Conservation (phyloP, 2,113 vertebrate genomes). For the Tenebrosternarchus preto region DNA sequence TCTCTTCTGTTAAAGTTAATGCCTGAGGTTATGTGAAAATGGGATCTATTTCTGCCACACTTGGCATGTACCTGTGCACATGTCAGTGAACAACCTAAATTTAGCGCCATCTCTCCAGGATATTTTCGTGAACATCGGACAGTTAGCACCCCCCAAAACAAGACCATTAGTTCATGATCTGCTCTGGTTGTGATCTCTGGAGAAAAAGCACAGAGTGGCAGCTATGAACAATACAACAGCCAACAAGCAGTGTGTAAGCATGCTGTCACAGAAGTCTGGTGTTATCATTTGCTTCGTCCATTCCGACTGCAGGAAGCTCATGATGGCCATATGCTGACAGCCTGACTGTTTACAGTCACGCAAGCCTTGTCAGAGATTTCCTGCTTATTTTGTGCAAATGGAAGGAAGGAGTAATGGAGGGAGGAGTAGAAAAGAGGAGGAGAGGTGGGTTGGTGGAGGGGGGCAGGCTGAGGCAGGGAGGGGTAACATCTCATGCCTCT, state of each 20-base stretch:
- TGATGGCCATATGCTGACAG: constrained; percentile 45
- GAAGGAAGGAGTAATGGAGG: constrained; percentile 2
- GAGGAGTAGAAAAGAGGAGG: neutral
- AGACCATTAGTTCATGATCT: neutral
- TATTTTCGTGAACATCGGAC: neutral
- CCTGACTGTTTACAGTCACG: constrained; percentile 40
- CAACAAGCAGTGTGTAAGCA: neutral
- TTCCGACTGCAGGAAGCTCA: constrained; percentile 40
- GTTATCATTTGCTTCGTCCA: constrained; percentile 11
- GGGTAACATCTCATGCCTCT: constrained; percentile 45
- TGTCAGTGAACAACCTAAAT: neutral
- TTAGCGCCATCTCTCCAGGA: neutral
- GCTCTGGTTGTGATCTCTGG: neutral
- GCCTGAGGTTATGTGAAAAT: neutral
- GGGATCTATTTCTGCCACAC: neutral
- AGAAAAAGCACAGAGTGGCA: neutral
- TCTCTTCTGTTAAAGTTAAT: neutral
- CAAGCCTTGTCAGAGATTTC: constrained; percentile 37
- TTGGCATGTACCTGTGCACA: neutral
- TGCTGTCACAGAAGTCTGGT: constrained; percentile 12
- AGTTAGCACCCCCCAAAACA: neutral
- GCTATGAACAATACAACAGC: neutral
- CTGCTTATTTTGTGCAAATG: constrained; percentile 19
- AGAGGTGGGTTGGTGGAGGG: too few species aligned
- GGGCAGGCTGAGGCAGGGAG: constrained; percentile 9